Base-by-base conservation (phyloP, 2,888 invertebrate species). In the Zygothrica quintamaculata region DNA sequence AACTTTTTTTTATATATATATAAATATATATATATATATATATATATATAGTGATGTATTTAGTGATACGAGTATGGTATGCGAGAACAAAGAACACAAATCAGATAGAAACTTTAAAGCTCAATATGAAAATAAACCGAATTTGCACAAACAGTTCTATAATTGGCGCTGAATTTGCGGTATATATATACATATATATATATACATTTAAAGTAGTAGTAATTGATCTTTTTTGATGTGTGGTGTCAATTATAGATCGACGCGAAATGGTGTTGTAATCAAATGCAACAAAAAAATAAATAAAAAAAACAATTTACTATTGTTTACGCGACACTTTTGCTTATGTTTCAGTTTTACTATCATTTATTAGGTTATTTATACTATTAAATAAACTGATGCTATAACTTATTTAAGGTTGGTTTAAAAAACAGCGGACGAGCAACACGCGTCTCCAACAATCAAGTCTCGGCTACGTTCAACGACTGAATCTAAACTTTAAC, bases 151-250 rank as follows among this genome's bases (percentile, higher is more conserved):
- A 31, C 36, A 39, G 29, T 42, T 31, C 71, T 60, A 16, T 59
- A 75, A 75, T 65, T 75, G 76, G 25, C 39, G 36, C 18, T 36
- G 52, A 55, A 55, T 53, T 51, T 74, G 52, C 33, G 11, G 16
- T n/a, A 33, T 42, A 57, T 59, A 12, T 9, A 33, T 33, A 26
- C 42, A 51, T 39, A 39, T 34, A 50, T 47, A 34, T 40, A 50
- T 47, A 46, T 55, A 59, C 34, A 68, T 37, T 11, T 34, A 18
- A 34, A 60, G 44, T 47, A 39, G 55, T 55, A 39, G 44, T 12
- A 44, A 62, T 70, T 70, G 47, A 26, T 43, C 26, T 36, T 43
- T 25, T 42, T 40, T 29, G 15, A 12, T 7, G 11, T 13, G 2
- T 25, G 18, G 18, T 33, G 7, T 13, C 34, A 48, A 74, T 56